These are phyloP conservation scores for Todus mexicanus DNA, from an alignment of 2,797 vertebrate genomes.

Conservation along the genomic window DNA sequence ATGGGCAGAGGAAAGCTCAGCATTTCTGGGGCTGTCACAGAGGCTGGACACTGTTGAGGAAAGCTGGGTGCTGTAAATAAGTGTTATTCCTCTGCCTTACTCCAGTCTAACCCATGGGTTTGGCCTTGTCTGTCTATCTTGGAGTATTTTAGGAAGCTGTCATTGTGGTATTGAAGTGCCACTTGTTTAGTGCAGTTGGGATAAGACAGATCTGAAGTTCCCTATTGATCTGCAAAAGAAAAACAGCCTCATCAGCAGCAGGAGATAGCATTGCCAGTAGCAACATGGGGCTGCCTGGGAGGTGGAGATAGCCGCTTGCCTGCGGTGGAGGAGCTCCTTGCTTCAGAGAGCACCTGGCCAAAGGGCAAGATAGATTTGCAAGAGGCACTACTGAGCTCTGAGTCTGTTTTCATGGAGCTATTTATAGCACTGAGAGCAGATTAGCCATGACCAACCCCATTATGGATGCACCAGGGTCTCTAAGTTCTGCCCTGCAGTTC, in stretches of 20 bases:
- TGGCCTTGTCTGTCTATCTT: not conserved
- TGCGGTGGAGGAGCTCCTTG: not conserved
- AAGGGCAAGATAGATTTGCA: not conserved
- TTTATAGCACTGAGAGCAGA: not conserved
- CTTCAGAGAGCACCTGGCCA: not conserved
- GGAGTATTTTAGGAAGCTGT: not conserved
- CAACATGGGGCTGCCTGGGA: not conserved
- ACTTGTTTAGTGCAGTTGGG: not conserved
- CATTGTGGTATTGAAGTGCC: not conserved
- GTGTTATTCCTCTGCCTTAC: not conserved
- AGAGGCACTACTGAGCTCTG: not conserved
- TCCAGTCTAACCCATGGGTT: not conserved
- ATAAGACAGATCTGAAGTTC: constrained; percentile 1
- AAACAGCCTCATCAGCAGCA: not conserved
- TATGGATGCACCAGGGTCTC: not conserved
- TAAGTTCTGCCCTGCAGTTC: not conserved
- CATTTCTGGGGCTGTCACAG: not conserved
- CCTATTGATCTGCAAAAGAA: constrained; percentile 19
- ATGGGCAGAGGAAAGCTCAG: not conserved
- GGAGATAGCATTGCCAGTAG: not conserved
- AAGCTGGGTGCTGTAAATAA: not conserved
- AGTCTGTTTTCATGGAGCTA: not conserved
- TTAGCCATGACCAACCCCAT: not conserved
- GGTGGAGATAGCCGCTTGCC: not conserved
- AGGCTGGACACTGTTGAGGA: not conserved